Conservation (phyloP, 2,888 invertebrate genomes). For the Acleris literana region DNA sequence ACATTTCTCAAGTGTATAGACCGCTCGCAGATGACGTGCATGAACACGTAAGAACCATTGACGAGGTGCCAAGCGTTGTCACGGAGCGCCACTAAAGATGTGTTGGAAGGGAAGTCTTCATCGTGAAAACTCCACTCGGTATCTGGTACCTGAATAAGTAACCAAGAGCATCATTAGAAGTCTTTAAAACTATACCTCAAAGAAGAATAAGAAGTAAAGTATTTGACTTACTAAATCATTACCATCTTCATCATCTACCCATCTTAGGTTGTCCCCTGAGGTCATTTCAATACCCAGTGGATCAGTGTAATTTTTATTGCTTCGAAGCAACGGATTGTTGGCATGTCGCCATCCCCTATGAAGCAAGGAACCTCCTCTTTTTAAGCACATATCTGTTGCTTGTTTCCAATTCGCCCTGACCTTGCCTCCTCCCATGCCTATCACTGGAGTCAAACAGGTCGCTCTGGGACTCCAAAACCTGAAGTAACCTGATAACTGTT, state of each 20-base stretch:
- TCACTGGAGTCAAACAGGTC: constrained; percentile 59
- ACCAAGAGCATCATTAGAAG: constrained; percentile 1
- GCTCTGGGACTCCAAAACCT: constrained; percentile 66
- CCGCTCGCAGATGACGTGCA: constrained; percentile 71
- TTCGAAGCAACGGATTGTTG: constrained; percentile 55
- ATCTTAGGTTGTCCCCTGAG: constrained; percentile 47
- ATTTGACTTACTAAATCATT: constrained; percentile 47
- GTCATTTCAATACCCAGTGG: constrained; percentile 64
- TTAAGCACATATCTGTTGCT: constrained; percentile 60
- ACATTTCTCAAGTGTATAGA: constrained; percentile 54
- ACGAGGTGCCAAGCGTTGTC: constrained; percentile 65
- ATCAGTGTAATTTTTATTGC: constrained; percentile 40
- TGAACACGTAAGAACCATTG: constrained; percentile 63
- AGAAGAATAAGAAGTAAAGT: background rate
- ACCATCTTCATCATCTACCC: constrained; percentile 52
- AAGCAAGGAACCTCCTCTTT: constrained; percentile 59
- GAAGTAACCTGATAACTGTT: constrained; percentile 47
- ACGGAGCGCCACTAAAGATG: constrained; percentile 55
- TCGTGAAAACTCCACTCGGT: constrained; percentile 59
- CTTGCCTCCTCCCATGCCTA: constrained; percentile 55
- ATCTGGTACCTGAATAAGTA: constrained; percentile 58
- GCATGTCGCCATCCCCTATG: constrained; percentile 74
- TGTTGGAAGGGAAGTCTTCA: constrained; percentile 42
- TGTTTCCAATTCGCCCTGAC: constrained; percentile 72
- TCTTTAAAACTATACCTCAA: background rate